Conservation (phyloP, 2,797 vertebrate genomes). For the Centropyge bicolor region DNA sequence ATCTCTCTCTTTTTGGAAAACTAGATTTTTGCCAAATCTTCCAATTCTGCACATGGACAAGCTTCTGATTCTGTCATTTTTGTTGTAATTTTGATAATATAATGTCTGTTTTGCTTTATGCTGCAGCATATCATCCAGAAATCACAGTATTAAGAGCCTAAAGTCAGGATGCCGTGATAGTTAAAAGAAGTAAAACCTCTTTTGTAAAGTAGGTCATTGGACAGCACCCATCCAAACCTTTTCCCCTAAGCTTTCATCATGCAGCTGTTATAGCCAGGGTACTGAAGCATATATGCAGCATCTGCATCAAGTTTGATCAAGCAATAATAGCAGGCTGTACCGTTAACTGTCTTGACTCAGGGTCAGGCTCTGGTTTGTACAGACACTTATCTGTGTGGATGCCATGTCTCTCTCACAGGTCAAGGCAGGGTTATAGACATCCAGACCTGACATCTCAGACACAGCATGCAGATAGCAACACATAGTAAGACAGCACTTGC, state of each 20-base stretch:
- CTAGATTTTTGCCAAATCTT: background rate
- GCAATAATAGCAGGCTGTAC: background rate
- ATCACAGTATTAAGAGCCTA: constrained; percentile 17
- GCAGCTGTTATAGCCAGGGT: constrained; percentile 28
- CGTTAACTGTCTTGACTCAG: background rate
- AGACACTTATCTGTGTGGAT: constrained; percentile 7
- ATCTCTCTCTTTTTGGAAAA: background rate
- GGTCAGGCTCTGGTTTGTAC: background rate
- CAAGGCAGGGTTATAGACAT: constrained; percentile 7
- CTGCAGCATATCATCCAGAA: background rate
- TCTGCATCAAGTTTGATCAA: constrained; percentile 23
- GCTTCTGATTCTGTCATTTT: too few relatives aligned
- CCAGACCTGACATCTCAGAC: constrained; percentile 32
- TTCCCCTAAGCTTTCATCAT: constrained; percentile 53
- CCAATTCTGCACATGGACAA: background rate
- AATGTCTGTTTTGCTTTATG: background rate
- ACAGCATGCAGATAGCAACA: constrained; percentile 32
- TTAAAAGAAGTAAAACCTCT: constrained; percentile 70
- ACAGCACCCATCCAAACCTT: constrained; percentile 64
- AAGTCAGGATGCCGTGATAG: constrained; percentile 36
- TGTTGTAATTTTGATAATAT: background rate
- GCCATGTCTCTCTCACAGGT: constrained; percentile 53
- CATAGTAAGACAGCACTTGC: constrained; percentile 12
- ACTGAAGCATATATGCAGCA: constrained; percentile 21
- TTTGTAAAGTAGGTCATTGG: constrained; percentile 82